Conservation (phyloP, 30 jellyfish, hydroid and myxozoan species). For the Cassiopea xamachana region DNA sequence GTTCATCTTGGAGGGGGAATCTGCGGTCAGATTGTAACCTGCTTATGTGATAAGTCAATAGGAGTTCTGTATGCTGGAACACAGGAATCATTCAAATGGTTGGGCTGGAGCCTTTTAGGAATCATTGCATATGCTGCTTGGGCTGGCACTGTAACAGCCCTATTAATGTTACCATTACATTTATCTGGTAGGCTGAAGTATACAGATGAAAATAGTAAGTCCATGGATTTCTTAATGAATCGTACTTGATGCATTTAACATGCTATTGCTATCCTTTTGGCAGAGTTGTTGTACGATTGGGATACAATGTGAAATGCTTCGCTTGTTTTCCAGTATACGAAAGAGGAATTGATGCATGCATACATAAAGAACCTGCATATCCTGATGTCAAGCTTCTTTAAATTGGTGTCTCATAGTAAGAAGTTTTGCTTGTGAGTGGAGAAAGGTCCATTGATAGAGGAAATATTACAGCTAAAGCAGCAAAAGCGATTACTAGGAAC, state of each 20-base stretch:
- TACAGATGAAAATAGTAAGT: constrained; percentile 14
- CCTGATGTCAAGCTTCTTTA: constrained; percentile 36
- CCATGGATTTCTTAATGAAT: no score
- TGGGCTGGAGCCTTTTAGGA: constrained; percentile 89
- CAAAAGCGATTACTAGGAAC: no score
- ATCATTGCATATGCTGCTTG: constrained; percentile 75
- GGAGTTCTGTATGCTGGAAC: constrained; percentile 73
- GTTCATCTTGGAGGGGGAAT: constrained; percentile 94
- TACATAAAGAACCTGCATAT: constrained; percentile 86
- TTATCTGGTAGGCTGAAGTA: constrained; percentile 30
- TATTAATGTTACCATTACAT: constrained; percentile 63
- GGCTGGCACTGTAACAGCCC: constrained; percentile 68
- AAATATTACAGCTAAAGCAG: no score
- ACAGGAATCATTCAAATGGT: constrained; percentile 36
- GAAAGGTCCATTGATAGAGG: no score
- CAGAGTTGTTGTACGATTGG: neutral
- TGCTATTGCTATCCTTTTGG: neutral
- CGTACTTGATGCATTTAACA: neutral
- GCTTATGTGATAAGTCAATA: constrained; percentile 46
- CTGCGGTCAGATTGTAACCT: constrained; percentile 83
- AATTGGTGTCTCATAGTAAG: neutral
- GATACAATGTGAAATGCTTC: neutral
- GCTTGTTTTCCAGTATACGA: constrained; percentile 29
- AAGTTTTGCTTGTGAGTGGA: no score
- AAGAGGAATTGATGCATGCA: constrained; percentile 67